Evolutionary conservation across 2,113 vertebrate species (phyloP).

Genomic region (Paracanthobrama guichenoti): DNA sequence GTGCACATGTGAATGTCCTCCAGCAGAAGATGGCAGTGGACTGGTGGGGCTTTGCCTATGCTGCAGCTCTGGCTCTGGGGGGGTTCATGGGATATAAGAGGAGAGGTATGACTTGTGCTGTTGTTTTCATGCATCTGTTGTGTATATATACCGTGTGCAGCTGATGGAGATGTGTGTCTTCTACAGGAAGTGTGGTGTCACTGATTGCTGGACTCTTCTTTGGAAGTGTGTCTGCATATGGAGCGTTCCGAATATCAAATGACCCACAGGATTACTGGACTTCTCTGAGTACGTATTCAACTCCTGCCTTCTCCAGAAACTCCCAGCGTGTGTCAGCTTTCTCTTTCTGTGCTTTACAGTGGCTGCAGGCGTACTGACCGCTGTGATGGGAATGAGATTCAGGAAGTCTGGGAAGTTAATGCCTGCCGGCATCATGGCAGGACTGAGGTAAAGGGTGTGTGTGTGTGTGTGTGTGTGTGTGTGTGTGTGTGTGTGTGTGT

Average conservation of each 20-base stretch:
- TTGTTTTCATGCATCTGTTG: slow-evolving; percentile 50
- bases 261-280: slow-evolving; percentile 83
- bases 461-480: too few species aligned
- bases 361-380: slow-evolving; percentile 79
- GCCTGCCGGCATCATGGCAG: slow-evolving; percentile 86
- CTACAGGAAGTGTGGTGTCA: slow-evolving; percentile 85
- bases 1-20: background rate
- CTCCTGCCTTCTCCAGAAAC: background rate
- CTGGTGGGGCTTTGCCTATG: slow-evolving; percentile 90
- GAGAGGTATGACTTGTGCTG: slow-evolving; percentile 76
- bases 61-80: slow-evolving; percentile 80
- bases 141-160: too few species aligned
- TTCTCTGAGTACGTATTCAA: slow-evolving; percentile 81
- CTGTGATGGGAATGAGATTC: slow-evolving; percentile 91
- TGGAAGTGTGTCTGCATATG: slow-evolving; percentile 84
- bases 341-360: slow-evolving; percentile 67
- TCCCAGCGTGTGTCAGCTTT: too few species aligned
- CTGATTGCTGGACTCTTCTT: slow-evolving; percentile 86
- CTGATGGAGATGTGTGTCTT: background rate
- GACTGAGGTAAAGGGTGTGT: slow-evolving; percentile 79
- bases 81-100: slow-evolving; percentile 85
- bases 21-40: slow-evolving; percentile 71
- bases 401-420: slow-evolving; percentile 89
- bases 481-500: too few species aligned
- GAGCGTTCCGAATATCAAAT: slow-evolving; percentile 81